These are phyloP conservation scores for Caenorhabditis japonica DNA, from an alignment of 2,888 invertebrate genomes.

Conservation along the genomic window DNA sequence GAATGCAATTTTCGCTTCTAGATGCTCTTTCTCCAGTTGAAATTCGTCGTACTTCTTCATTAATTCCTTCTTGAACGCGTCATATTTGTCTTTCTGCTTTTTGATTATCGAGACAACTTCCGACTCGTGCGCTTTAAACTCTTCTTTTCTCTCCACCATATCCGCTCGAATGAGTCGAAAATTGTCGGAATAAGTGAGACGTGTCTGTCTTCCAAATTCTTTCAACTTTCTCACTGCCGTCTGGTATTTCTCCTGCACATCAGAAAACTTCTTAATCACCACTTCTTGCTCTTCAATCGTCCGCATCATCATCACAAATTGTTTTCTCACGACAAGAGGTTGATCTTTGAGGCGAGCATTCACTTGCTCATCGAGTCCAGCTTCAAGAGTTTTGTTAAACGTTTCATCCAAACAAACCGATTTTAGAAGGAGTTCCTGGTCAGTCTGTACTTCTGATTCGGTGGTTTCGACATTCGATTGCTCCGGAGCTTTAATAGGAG, in stretches of 20 bases:
- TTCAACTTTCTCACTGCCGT: constrained; percentile 1
- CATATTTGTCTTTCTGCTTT: constrained; percentile 7
- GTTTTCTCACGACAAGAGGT: constrained; percentile 13
- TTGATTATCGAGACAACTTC: constrained; percentile 13
- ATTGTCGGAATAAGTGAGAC: constrained; percentile 22
- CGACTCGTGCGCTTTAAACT: constrained; percentile 24
- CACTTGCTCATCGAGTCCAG: constrained; percentile 4
- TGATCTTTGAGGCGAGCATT: constrained; percentile 1
- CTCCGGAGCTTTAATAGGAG: not conserved
- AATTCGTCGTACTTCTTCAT: constrained; percentile 12
- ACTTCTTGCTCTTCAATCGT: constrained; percentile 13
- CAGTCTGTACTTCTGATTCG: constrained; percentile 16
- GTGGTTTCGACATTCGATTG: not conserved
- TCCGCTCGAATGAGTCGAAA: constrained; percentile 21
- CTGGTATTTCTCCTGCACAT: constrained; percentile 2
- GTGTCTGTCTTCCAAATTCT: constrained; percentile 17
- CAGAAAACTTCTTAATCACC: not conserved
- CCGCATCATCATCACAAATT: constrained; percentile 24
- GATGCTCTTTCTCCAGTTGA: not conserved
- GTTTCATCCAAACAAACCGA: constrained; percentile 8
- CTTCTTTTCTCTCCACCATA: constrained; percentile 18
- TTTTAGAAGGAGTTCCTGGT: constrained; percentile 8
- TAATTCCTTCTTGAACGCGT: constrained; percentile 6
- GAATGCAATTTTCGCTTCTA: constrained; percentile 15
- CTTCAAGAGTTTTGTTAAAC: constrained; percentile 1